A percentile compares a stretch with the other conserved stretches of the same genome.
These are phyloP conservation scores for Nomada fabriciana DNA, from an alignment of 2,888 invertebrate species.

Conservation along the genomic window DNA sequence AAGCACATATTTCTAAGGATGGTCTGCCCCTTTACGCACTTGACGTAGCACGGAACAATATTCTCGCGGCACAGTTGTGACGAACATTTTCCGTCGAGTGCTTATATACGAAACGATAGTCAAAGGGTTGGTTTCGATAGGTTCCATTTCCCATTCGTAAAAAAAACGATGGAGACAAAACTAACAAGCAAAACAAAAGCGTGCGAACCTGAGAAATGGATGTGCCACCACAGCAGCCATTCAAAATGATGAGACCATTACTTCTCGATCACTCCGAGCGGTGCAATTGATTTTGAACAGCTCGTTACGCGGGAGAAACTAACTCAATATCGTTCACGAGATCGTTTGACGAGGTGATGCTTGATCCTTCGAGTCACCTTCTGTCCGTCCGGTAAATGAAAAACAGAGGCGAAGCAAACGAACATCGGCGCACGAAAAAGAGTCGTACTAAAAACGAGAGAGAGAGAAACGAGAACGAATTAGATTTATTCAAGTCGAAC, in stretches of 20 bases:
- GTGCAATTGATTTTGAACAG: conserved; percentile 2
- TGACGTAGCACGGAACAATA: too few relatives aligned
- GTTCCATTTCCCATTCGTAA: too few relatives aligned
- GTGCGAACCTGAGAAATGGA: too few relatives aligned
- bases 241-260: not conserved
- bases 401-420: conserved; percentile 48
- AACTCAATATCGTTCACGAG: conserved; percentile 43
- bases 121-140: too few relatives aligned
- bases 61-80: too few relatives aligned
- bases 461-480: conserved; percentile 15
- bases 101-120: too few relatives aligned
- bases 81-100: too few relatives aligned
- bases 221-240: too few relatives aligned
- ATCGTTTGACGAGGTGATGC: conserved; percentile 55
- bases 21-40: too few relatives aligned
- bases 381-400: conserved; percentile 75
- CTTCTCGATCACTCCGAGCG: not conserved
- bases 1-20: too few relatives aligned
- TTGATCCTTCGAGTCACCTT: conserved; percentile 65
- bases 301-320: conserved; percentile 10
- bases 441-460: not conserved
- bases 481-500: conserved; percentile 49
- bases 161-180: too few relatives aligned
- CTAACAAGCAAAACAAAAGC: too few relatives aligned
- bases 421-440: not conserved